phyloP scores from a whole-genome alignment of 2,888 invertebrate genomes.

The Lasiommata megera region DNA sequence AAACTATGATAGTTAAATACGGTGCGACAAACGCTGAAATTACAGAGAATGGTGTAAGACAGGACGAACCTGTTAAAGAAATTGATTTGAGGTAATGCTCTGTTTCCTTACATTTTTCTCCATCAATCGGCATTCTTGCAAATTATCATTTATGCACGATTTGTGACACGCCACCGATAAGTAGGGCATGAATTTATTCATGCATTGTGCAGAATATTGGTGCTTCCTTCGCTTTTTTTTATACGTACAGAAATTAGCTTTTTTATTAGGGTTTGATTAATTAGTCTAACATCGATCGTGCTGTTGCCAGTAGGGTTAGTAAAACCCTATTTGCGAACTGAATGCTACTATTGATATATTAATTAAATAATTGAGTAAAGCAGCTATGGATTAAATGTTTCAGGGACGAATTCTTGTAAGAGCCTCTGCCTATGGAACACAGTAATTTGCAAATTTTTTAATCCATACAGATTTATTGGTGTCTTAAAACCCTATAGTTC shows the following conservation, averaged over 20 bases:
- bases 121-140: slow-evolving; percentile 29
- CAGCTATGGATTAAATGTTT: neutral
- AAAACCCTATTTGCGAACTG: neutral
- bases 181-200: slow-evolving; percentile 45
- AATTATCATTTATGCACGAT: slow-evolving; percentile 52
- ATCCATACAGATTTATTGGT: no score
- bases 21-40: slow-evolving; percentile 60
- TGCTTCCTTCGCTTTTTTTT: slow-evolving; percentile 34
- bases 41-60: slow-evolving; percentile 47
- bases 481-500: no score
- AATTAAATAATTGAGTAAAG: neutral
- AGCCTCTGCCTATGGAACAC: no score
- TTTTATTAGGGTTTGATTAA: slow-evolving; percentile 1
- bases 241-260: neutral
- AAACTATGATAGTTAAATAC: slow-evolving; percentile 49
- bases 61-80: slow-evolving; percentile 45
- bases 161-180: slow-evolving; percentile 44
- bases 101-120: slow-evolving; percentile 23
- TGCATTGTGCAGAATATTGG: slow-evolving; percentile 37
- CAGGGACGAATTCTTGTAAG: neutral
- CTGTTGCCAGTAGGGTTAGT: neutral
- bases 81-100: slow-evolving; percentile 55
- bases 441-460: no score
- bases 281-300: neutral
- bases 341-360: neutral